Base-by-base conservation (phyloP, 2,797 vertebrate genomes). In the Malurus leucopterus region DNA sequence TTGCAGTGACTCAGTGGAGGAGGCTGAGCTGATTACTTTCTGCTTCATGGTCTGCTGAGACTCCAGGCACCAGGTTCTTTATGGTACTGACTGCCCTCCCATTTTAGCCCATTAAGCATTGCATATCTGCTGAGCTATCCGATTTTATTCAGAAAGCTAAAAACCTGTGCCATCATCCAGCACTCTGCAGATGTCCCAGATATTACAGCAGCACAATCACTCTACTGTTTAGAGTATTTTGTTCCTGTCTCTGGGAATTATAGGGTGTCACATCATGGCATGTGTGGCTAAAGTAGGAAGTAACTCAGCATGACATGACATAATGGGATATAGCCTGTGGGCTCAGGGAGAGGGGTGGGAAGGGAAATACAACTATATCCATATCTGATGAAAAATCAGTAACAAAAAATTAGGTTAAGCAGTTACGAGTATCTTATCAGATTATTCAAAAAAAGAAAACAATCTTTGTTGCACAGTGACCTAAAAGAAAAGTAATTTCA, bases 181-280 rank as follows among this genome's bases (percentile, higher is more conserved):
- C 84, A 86, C 54, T 58, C 84, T 54, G 54, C 72, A 92, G 57
- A 92, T 82, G 88, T 29, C 95, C 90, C 65, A 84, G 86, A 91
- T 95, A 94, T 54, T 90, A n/a, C 69, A 88, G 32, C 57, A 91
- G 40, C 88, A 93, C 90, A 93, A 88, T 89, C 77, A 44, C 53
- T 79, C 68, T 53, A 74, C 78, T 94, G 74, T 91, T 92, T 82
- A 86, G 78, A 88, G 71, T 77, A 84, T 50, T 95, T 95, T 95
- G 84, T 85, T 92, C 81, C 62, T 83, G 81, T 88, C 92, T 90
- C 51, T 64, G 29, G 84, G 91, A 91, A 93, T 95, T 92, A 91
- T 53, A 74, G 86, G 32, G 40, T 83, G 88, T 71, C 91, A 86
- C 65, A 86, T 92, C 90, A 88, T 49, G 76, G 58, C 54, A 53